A percentile compares a stretch with the other conserved stretches of the same genome.
These are phyloP conservation scores for Ornithoptera priamus DNA, from an alignment of 2,888 invertebrate species.

Conservation along the genomic window DNA sequence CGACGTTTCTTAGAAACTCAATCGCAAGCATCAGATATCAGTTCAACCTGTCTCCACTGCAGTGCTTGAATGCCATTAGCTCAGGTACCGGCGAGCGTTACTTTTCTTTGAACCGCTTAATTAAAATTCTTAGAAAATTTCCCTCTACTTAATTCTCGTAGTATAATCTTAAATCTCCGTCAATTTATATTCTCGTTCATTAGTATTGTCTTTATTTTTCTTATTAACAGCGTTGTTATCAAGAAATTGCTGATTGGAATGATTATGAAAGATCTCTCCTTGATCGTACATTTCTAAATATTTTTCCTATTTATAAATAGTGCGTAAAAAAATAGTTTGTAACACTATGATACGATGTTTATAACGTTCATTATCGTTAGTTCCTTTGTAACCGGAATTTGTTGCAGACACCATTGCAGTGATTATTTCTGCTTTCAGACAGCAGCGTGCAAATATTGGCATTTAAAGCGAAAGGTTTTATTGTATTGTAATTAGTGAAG, in stretches of 20 bases:
- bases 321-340: no score
- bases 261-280: no score
- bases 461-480: no score
- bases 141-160: background rate
- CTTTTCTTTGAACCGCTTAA: constrained; percentile 22
- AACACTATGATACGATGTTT: no score
- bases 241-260: background rate
- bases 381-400: no score
- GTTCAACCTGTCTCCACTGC: constrained; percentile 19
- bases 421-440: no score
- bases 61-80: constrained; percentile 20
- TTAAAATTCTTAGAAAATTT: constrained; percentile 20
- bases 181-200: background rate
- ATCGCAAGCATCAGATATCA: constrained; percentile 28
- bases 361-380: no score
- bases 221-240: background rate
- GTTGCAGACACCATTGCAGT: no score
- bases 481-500: no score
- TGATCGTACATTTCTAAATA: no score
- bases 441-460: no score
- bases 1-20: constrained; percentile 33
- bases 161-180: background rate
- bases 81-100: constrained; percentile 14
- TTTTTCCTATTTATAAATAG: no score
- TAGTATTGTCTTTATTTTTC: background rate